Conservation (phyloP, 1,140 invertebrate genomes). For the Drosophila bifasciata region DNA sequence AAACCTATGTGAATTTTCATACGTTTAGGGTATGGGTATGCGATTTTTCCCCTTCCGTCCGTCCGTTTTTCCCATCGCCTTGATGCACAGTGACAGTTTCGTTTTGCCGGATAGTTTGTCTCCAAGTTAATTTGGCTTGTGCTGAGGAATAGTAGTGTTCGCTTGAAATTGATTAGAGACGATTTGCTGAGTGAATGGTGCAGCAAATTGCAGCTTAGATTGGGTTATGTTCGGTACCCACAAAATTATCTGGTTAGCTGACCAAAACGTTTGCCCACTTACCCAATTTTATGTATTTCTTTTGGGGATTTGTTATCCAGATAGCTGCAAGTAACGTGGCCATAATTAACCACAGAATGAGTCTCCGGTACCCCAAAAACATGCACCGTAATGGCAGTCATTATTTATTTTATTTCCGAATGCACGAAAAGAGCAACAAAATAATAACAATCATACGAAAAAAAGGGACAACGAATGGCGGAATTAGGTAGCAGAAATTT, state of each 20-base stretch:
- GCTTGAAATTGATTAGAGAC: conserved; percentile 38
- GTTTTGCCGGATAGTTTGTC: conserved; percentile 57
- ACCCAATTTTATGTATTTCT: conserved; percentile 9
- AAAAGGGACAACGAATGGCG: conserved; percentile 37
- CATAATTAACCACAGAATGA: conserved; percentile 54
- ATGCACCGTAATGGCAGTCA: conserved; percentile 68
- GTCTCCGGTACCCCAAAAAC: conserved; percentile 25
- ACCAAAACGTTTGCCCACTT: neutral
- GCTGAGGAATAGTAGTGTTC: conserved; percentile 35
- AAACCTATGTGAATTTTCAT: conserved; percentile 58
- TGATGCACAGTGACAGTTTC: conserved; percentile 62
- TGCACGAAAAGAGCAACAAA: conserved; percentile 66
- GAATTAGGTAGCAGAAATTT: conserved; percentile 39
- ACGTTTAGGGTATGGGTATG: conserved; percentile 49
- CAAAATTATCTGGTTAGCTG: too few species aligned
- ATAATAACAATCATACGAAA: conserved; percentile 50
- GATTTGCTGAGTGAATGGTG: conserved; percentile 26
- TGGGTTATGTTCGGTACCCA: too few species aligned
- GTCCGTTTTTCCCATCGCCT: neutral
- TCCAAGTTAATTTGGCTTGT: conserved; percentile 48
- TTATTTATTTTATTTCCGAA: conserved; percentile 79
- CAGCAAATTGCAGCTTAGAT: conserved; percentile 13
- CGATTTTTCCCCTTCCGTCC: conserved; percentile 3
- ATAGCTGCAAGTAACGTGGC: conserved; percentile 28
- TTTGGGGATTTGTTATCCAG: conserved; percentile 42